Percentiles rank a stretch among this genome's conserved stretches.
Conservation (phyloP, 2,888 invertebrate genomes). For the Pherbina coryleti region DNA sequence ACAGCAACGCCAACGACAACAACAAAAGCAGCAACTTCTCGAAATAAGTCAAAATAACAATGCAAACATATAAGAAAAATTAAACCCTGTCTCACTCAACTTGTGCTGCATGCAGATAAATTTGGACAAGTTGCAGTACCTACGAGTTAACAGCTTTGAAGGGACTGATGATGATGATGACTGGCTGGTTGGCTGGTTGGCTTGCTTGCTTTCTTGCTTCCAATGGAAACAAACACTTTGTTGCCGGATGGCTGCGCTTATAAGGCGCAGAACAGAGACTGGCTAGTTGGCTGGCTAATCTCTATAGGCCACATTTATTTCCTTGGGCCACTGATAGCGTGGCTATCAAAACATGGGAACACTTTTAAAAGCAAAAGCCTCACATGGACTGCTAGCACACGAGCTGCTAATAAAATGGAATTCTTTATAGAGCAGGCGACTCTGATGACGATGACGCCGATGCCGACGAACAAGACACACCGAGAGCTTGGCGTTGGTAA, state of each 20-base stretch:
- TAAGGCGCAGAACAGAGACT: neutral
- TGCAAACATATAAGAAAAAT: constrained; percentile 16
- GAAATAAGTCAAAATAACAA: constrained; percentile 28
- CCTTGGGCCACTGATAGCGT: constrained; percentile 64
- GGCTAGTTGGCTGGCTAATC: constrained; percentile 50
- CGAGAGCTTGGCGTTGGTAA: neutral
- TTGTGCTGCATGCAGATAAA: constrained; percentile 17
- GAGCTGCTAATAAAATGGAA: constrained; percentile 61
- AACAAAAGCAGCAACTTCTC: neutral
- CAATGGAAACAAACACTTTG: neutral
- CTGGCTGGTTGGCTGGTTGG: neutral
- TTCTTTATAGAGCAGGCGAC: constrained; percentile 55
- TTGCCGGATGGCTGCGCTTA: neutral
- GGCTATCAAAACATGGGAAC: constrained; percentile 66
- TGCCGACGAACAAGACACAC: too few relatives aligned
- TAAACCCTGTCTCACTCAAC: neutral
- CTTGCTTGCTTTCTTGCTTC: neutral
- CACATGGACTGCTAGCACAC: constrained; percentile 58
- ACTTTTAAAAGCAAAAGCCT: constrained; percentile 59
- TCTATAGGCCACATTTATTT: constrained; percentile 66
- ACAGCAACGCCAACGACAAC: neutral
- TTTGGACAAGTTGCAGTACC: constrained; percentile 29
- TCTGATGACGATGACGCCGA: neutral
- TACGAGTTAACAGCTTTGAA: constrained; percentile 21
- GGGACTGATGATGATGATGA: neutral